phyloP scores from a whole-genome alignment of 1,140 invertebrate genomes.

The Musca vetustissima region DNA sequence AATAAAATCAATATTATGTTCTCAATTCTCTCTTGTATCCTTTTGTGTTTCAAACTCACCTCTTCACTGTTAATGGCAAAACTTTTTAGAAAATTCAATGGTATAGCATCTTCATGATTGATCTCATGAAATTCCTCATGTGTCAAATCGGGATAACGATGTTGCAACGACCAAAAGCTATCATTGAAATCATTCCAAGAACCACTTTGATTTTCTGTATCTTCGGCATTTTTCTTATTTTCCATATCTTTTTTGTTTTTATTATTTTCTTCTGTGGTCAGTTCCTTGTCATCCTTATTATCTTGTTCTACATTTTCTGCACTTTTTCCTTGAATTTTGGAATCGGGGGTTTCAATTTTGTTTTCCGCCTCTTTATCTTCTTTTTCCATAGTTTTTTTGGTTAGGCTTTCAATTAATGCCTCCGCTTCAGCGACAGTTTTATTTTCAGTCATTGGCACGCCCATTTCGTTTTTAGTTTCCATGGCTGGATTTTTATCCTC shows the following conservation, averaged over 20 bases:
- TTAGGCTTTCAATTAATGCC: too few species aligned
- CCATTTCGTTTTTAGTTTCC: background rate
- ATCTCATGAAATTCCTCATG: constrained; percentile 38
- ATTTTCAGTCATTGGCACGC: background rate
- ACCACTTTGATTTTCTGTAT: too few species aligned
- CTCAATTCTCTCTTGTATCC: background rate
- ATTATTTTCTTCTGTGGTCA: background rate
- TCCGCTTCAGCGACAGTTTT: background rate
- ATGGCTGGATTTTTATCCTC: background rate
- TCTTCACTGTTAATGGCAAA: background rate
- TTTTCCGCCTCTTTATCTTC: too few species aligned
- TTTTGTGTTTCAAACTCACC: background rate
- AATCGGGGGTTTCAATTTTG: too few species aligned
- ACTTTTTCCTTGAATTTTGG: background rate
- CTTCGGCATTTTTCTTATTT: background rate
- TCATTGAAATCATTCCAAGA: too few species aligned
- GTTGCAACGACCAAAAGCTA: too few species aligned
- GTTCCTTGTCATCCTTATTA: background rate
- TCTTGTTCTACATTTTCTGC: background rate
- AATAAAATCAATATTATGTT: too few species aligned
- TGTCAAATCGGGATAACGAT: constrained; percentile 23
- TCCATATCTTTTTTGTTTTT: background rate
- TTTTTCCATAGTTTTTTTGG: too few species aligned
- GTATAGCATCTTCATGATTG: constrained; percentile 38
- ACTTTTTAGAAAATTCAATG: constrained; percentile 41